A percentile compares a stretch with the other conserved stretches of the same genome.
Evolutionary conservation across 2,113 vertebrate genomes (phyloP).

Genomic region (Eolophus roseicapilla): DNA sequence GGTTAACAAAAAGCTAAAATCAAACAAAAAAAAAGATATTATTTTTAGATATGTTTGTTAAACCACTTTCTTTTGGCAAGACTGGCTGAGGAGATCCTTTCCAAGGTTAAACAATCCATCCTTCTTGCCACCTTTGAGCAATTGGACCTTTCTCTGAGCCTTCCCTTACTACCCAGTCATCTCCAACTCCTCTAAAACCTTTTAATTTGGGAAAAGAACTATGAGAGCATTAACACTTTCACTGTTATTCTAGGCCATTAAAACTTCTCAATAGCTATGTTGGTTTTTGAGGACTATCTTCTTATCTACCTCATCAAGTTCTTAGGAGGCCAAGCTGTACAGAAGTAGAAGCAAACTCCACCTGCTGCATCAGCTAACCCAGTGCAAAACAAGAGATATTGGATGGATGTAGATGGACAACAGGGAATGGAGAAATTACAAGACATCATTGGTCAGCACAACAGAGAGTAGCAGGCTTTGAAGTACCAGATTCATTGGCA

Average conservation of each 20-base stretch:
- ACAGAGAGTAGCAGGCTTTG: not conserved
- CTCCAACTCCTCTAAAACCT: not conserved
- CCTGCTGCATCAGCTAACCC: not conserved
- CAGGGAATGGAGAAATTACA: not conserved
- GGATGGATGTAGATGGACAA: not conserved
- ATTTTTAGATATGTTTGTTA: not conserved
- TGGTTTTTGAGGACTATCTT: not conserved
- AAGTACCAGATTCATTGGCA: not conserved
- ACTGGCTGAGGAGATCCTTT: not conserved
- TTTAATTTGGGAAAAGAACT: not conserved
- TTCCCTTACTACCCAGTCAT: not conserved
- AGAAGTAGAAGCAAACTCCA: not conserved
- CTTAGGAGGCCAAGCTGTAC: not conserved
- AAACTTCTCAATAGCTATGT: not conserved
- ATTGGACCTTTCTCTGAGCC: not conserved
- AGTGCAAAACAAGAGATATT: not conserved
- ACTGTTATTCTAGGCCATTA: not conserved
- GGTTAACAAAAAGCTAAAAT: not conserved
- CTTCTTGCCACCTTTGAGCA: not conserved
- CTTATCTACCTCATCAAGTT: not conserved
- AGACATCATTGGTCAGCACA: not conserved
- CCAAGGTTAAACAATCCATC: not conserved
- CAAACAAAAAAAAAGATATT: rapidly evolving
- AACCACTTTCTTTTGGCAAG: not conserved
- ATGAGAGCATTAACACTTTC: not conserved